These are phyloP conservation scores for Phalanger gymnotis DNA, from an alignment of 2,797 vertebrate genomes.

Conservation along the genomic window DNA sequence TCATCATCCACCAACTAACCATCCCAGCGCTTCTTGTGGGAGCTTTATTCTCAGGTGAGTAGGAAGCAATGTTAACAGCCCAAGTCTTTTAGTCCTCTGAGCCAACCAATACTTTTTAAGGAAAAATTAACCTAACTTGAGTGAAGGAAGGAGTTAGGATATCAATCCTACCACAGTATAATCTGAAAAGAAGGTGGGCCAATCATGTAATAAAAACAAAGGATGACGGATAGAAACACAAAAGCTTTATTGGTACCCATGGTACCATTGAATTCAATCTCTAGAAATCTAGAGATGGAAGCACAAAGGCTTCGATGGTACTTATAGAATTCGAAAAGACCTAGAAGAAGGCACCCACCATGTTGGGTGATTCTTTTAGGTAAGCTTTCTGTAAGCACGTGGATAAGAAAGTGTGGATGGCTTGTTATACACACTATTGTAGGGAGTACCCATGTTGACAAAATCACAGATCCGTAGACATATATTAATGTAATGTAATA, in stretches of 20 bases:
- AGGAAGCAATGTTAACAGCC: background rate
- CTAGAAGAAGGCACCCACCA: background rate
- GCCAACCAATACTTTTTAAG: background rate
- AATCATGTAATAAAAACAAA: background rate
- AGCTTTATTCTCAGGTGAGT: background rate
- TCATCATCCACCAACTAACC: background rate
- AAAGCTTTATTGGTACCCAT: background rate
- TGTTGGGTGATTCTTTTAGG: background rate
- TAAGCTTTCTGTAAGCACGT: background rate
- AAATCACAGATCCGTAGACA: background rate
- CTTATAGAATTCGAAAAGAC: background rate
- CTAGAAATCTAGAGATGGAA: no score
- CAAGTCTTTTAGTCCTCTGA: background rate
- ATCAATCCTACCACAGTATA: background rate
- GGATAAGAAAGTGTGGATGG: background rate
- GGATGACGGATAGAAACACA: background rate
- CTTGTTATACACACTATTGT: background rate
- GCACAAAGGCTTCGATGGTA: background rate
- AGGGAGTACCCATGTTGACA: background rate
- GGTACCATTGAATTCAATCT: no score
- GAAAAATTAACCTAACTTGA: background rate
- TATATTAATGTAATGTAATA: background rate
- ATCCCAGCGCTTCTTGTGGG: background rate
- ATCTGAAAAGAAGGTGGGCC: background rate
- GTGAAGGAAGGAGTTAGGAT: background rate